These are phyloP conservation scores for Diarsia rubi DNA, from an alignment of 2,888 invertebrate species.

Conservation along the genomic window DNA sequence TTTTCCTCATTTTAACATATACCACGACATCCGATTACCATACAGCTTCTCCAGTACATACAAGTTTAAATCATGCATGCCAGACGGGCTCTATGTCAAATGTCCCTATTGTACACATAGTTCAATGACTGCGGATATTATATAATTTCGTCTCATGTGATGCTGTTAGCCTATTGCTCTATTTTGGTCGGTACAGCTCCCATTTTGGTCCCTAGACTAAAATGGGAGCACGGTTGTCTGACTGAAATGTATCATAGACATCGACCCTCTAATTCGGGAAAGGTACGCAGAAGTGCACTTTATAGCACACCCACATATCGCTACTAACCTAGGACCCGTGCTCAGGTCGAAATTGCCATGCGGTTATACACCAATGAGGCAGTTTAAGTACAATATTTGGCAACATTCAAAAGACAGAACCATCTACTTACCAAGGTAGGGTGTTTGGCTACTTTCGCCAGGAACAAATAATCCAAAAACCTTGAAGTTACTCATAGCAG, in stretches of 20 bases:
- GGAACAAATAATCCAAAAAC: background rate
- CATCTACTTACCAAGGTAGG: background rate
- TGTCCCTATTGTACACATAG: slow-evolving; percentile 37
- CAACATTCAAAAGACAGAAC: background rate
- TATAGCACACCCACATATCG: background rate
- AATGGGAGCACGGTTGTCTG: background rate
- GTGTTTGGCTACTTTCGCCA: background rate
- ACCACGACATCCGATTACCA: no score
- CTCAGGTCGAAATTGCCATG: no score
- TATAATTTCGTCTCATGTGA: slow-evolving; percentile 35
- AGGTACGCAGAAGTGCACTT: background rate
- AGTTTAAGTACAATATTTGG: no score
- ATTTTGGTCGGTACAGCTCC: slow-evolving; percentile 13
- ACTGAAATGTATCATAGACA: background rate
- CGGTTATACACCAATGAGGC: no score
- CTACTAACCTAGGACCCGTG: no score
- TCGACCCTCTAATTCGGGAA: background rate
- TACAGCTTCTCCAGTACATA: background rate
- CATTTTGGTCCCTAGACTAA: background rate
- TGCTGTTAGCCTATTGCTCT: slow-evolving; percentile 47
- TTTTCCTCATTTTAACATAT: no score
- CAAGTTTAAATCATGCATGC: slow-evolving; percentile 10
- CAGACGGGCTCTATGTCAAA: slow-evolving; percentile 36
- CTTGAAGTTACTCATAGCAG: background rate
- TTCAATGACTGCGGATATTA: slow-evolving; percentile 54